These are phyloP conservation scores for Melanogrammus aeglefinus DNA, from an alignment of 2,797 vertebrate genomes.

Conservation along the genomic window DNA sequence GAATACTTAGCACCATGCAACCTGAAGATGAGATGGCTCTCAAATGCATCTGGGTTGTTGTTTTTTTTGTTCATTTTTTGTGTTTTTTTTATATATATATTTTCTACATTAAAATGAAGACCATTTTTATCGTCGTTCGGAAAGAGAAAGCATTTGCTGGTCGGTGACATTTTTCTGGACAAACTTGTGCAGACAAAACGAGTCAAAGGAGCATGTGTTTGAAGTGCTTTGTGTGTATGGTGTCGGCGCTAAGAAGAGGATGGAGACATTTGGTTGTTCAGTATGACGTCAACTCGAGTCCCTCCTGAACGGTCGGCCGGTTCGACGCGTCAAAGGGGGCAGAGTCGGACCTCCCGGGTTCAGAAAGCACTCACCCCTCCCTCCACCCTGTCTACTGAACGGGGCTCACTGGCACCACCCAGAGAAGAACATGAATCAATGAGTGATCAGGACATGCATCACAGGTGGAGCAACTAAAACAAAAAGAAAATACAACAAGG, in stretches of 20 bases:
- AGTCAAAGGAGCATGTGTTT: not conserved
- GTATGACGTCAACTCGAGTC: not conserved
- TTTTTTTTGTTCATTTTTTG: slow-evolving; percentile 40
- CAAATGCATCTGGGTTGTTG: slow-evolving; percentile 55
- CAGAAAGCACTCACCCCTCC: not conserved
- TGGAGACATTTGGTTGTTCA: not conserved
- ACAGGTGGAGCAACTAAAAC: not conserved
- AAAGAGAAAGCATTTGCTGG: slow-evolving; percentile 31
- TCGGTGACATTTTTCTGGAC: slow-evolving; percentile 32
- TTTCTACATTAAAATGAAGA: slow-evolving; percentile 48
- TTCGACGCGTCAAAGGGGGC: not conserved
- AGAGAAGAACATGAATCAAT: not conserved
- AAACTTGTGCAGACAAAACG: slow-evolving; percentile 14
- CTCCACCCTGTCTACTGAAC: not conserved
- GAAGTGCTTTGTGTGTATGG: not conserved
- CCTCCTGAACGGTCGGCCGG: not conserved
- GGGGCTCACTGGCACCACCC: not conserved
- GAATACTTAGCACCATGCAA: slow-evolving; percentile 77
- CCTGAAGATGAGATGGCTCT: slow-evolving; percentile 69
- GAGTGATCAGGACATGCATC: not conserved
- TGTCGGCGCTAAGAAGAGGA: not conserved
- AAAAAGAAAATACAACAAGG: not conserved
- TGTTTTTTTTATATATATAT: slow-evolving; percentile 12
- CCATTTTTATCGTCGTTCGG: not conserved
- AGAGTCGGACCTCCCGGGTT: not conserved